phyloP scores from a whole-genome alignment of 2,113 vertebrate genomes.

The Phalacrocorax brasilianus region DNA sequence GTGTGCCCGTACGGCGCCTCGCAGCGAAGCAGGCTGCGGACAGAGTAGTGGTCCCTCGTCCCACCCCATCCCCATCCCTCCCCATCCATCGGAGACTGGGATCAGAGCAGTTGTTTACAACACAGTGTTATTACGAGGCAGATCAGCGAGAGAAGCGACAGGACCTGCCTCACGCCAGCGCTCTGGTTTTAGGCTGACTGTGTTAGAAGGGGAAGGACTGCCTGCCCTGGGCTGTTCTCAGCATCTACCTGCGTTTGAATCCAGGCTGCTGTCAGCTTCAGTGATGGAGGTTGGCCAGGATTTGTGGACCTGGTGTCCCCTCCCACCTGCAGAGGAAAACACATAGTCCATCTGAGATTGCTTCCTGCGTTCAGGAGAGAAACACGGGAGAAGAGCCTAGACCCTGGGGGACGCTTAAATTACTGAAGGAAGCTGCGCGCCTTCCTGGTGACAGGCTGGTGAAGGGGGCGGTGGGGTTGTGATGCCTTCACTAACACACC shows the following conservation, averaged over 20 bases:
- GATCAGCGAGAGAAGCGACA: not conserved
- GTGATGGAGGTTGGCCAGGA: conserved; percentile 86
- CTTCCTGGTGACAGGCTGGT: not conserved
- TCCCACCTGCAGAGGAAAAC: conserved; percentile 65
- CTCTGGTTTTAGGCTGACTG: not conserved
- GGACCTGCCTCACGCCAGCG: not conserved
- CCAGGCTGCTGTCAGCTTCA: conserved; percentile 76
- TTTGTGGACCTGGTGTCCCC: conserved; percentile 85
- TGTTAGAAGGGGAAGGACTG: not conserved
- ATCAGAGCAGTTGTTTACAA: not conserved
- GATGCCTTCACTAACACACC: too few species aligned
- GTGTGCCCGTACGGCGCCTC: accelerated
- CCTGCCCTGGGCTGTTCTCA: not conserved
- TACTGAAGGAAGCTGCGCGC: not conserved
- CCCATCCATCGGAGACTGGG: not conserved
- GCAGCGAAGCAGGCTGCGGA: not conserved
- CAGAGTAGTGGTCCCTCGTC: too few species aligned
- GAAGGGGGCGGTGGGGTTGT: not conserved
- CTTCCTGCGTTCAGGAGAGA: accelerated
- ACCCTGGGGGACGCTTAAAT: not conserved
- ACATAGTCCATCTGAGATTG: accelerated
- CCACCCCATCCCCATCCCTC: not conserved
- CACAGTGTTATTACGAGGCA: not conserved
- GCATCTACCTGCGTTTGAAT: conserved; percentile 77
- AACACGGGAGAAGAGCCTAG: not conserved